Base-by-base conservation (phyloP, 2,113 vertebrate species). In the Ceratotherium simum region DNA sequence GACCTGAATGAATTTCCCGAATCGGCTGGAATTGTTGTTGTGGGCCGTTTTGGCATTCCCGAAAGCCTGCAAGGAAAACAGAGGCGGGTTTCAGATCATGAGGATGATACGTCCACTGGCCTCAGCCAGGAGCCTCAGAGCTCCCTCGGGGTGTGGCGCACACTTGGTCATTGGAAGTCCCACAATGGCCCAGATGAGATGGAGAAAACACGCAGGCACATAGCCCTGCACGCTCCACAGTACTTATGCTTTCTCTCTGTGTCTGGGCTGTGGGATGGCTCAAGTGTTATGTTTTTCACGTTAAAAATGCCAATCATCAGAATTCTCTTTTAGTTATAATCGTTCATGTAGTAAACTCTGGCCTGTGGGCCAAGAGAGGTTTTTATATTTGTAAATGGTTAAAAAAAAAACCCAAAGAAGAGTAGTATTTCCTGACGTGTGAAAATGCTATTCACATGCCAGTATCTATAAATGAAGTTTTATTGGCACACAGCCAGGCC, bases 21-120 rank as follows among this genome's bases (percentile, higher is more conserved):
- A 99, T 80, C 99, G 99, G 92, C 99, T 99, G 91, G 99, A 99
- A 98, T 99, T 99, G 98, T 99, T 99, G 98, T 99, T 99, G 97
- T 99, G 99, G 21, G 99, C 98, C 0, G 99, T 99, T 98, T 99
- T 99, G 29, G 99, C 99, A 4, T 99, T 99, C 92, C 99, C 99
- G 89, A 99, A 99, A 20, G 99, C 99, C 99, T 99, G 95, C 6
- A 96, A 97, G 33, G 97, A 92, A 98, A 65, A 82, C 46, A 95
- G 72, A 95, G 85, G 96, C 56, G 9, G 6, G 23, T 91, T 91
- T 95, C 76, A 96, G 76, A 54, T 6, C 33, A 8, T 2, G 58
- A 0, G 33, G 31, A 0, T 23, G 14, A 33, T 9, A 25, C 27
- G 29, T 64, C 73, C 18, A 39, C 0, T 16, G 31, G 84, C 84